A percentile compares a stretch with the other conserved stretches of the same genome.
phyloP scores from a whole-genome alignment of 2,888 invertebrate species.

The Calephelis perditalis region DNA sequence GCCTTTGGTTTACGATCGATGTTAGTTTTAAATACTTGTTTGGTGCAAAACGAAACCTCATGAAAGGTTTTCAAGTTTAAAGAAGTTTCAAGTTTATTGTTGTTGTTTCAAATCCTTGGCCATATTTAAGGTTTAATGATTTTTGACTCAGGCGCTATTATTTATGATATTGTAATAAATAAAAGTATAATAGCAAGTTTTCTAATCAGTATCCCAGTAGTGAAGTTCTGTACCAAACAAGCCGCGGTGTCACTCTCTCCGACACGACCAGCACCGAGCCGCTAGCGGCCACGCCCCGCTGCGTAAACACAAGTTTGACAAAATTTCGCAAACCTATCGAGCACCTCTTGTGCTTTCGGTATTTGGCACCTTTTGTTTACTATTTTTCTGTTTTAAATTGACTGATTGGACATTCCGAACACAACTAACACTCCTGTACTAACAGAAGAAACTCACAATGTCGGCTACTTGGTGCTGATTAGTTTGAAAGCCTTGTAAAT shows the following conservation, averaged over 20 bases:
- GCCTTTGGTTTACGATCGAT: slow-evolving; percentile 49
- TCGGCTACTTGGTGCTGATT: slow-evolving; percentile 35
- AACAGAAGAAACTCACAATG: slow-evolving; percentile 35
- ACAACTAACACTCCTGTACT: slow-evolving; percentile 41
- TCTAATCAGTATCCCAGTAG: background rate
- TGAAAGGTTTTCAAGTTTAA: background rate
- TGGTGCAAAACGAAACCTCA: slow-evolving; percentile 37
- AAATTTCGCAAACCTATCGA: slow-evolving; percentile 66
- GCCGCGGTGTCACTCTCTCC: slow-evolving; percentile 42
- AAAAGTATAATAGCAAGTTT: background rate
- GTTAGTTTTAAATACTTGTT: slow-evolving; percentile 54
- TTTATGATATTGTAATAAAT: background rate
- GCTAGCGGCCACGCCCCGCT: slow-evolving; percentile 49
- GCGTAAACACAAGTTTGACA: slow-evolving; percentile 60
- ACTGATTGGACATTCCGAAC: slow-evolving; percentile 47
- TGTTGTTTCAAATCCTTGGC: background rate
- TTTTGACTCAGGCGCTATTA: background rate
- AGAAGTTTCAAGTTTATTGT: background rate
- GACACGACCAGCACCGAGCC: slow-evolving; percentile 46
- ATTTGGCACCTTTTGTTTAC: slow-evolving; percentile 69
- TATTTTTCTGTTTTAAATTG: slow-evolving; percentile 47
- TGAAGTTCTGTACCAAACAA: slow-evolving; percentile 37
- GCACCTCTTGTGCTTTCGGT: slow-evolving; percentile 74
- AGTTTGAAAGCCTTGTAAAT: slow-evolving; percentile 39
- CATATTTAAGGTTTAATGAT: background rate